phyloP scores from a whole-genome alignment of 2,888 invertebrate genomes.

The Pristionchus fissidentatus region DNA sequence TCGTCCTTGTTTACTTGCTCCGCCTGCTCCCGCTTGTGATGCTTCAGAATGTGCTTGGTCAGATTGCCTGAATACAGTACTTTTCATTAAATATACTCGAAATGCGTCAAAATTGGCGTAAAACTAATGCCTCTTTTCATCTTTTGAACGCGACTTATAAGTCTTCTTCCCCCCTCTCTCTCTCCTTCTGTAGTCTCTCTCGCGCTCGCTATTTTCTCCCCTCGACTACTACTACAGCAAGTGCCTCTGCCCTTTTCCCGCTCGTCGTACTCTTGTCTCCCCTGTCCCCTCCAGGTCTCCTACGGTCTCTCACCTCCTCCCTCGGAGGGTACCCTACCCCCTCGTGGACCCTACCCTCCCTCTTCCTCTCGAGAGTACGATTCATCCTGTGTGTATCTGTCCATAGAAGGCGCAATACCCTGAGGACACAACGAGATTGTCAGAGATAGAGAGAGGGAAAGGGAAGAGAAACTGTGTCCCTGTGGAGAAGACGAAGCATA shows the following conservation, averaged over 20 bases:
- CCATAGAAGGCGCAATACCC: constrained; percentile 5
- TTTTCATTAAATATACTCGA: too few relatives aligned
- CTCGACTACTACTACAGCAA: background rate
- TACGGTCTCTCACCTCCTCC: background rate
- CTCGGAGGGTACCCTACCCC: background rate
- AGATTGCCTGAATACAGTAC: constrained; percentile 75
- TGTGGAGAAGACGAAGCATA: background rate
- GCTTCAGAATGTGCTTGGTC: constrained; percentile 76
- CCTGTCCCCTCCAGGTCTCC: constrained; percentile 9
- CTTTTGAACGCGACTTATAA: too few relatives aligned
- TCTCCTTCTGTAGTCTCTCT: constrained; percentile 3
- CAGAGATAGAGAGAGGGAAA: constrained; percentile 24
- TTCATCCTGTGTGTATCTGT: constrained; percentile 17
- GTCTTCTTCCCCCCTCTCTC: background rate
- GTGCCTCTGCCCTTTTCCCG: background rate
- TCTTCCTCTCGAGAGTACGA: constrained; percentile 30
- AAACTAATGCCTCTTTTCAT: too few relatives aligned
- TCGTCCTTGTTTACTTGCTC: constrained; percentile 75
- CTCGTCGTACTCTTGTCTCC: constrained; percentile 19
- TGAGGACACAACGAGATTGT: constrained; percentile 12
- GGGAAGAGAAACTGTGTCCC: constrained; percentile 23
- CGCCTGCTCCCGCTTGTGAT: constrained; percentile 74
- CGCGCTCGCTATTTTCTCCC: background rate
- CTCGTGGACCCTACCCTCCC: background rate
- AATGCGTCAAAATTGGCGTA: too few relatives aligned